Evolutionary conservation across 2,888 invertebrate genomes (phyloP), one percentile per base, ranked within the genome.

Genomic region (Eledone cirrhosa): DNA sequence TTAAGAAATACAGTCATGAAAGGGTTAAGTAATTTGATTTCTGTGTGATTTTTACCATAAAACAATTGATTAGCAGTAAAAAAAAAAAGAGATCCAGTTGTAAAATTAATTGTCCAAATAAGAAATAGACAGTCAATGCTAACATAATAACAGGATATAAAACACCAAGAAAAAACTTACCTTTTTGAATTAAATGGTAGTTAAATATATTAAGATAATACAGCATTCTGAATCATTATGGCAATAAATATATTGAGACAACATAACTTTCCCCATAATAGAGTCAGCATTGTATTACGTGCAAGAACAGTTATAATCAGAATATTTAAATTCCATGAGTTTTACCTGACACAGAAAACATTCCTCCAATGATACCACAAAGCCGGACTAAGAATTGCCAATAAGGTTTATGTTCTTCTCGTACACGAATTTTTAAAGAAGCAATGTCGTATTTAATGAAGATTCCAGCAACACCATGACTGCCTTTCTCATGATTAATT

Each of bases 381-480:
- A 99, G 92, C 86, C 97, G 94, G 75, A 97, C 94, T 79, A 95
- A 92, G 89, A 99, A 97, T 90, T 95, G 94, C 83, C 90, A 85
- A 79, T 89, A 84, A 1, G 91, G 90, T 79, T 88, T 84, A 79
- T 87, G 87, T 77, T 86, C 87, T 78, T 91, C 89, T 33, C 81
- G 78, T 0, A 91, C 90, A 47, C 84, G 84, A 11, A 98, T 94
- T 92, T 95, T 96, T 72, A 98, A 91, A 0, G 97, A 95, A 27
- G 97, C 95, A 92, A 96, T 94, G 87, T 98, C 97, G 90, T 98
- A 98, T 90, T 97, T 97, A 86, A 98, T 95, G 90, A 96, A 98
- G 83, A 98, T 95, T 31, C 98, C 98, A 0, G 98, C 96, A 29
- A 96, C 94, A 0, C 98, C 98, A 88, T 97, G 97, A 24, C 97